Evolutionary conservation across 2,888 invertebrate genomes (phyloP).

Genomic region (Diarsia rubi): DNA sequence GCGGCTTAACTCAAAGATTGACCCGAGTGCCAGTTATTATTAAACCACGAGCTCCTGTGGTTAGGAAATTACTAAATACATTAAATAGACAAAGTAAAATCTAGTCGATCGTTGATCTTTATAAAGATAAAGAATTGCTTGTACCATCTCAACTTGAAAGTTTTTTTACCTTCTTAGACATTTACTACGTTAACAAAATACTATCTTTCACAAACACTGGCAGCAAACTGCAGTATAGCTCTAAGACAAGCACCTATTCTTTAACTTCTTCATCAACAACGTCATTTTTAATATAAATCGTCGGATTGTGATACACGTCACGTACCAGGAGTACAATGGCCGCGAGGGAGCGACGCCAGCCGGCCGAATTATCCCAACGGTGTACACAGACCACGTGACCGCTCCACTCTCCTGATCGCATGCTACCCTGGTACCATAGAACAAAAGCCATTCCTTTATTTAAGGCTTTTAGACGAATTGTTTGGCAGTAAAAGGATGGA

Average conservation of each 20-base stretch:
- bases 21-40: no score
- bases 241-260: slow-evolving; percentile 49
- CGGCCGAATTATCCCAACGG: slow-evolving; percentile 70
- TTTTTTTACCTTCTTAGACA: slow-evolving; percentile 1
- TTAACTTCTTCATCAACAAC: slow-evolving; percentile 68
- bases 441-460: slow-evolving; percentile 68
- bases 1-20: no score
- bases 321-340: slow-evolving; percentile 72
- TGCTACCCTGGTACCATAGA: slow-evolving; percentile 68
- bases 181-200: background rate
- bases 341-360: slow-evolving; percentile 68
- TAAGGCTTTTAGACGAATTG: slow-evolving; percentile 63
- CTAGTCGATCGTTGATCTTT: background rate
- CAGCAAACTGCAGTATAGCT: slow-evolving; percentile 15
- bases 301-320: slow-evolving; percentile 76
- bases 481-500: slow-evolving; percentile 61
- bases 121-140: background rate
- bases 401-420: slow-evolving; percentile 66
- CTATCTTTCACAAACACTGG: slow-evolving; percentile 1
- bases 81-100: background rate
- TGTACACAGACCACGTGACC: slow-evolving; percentile 73
- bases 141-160: background rate
- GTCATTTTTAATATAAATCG: slow-evolving; percentile 72
- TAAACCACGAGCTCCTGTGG: no score
- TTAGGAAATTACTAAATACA: background rate